A percentile compares a stretch with the other conserved stretches of the same genome.
phyloP scores from a whole-genome alignment of 2,797 vertebrate genomes.

The Brachyrhaphis roseni region DNA sequence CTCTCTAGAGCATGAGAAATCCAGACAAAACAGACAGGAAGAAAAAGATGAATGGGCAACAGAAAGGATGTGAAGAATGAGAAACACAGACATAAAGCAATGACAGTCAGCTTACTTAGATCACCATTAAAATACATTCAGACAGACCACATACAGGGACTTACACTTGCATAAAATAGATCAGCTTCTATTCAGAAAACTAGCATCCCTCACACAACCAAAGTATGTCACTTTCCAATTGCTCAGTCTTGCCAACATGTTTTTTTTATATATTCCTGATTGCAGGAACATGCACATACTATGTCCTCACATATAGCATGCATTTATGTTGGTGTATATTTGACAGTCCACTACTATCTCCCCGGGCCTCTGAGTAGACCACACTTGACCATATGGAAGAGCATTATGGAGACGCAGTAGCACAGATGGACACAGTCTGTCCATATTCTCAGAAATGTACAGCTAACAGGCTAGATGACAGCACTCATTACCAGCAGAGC shows the following conservation, averaged over 20 bases:
- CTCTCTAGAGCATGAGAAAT: constrained; percentile 51
- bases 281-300: constrained; percentile 10
- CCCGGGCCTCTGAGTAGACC: constrained; percentile 58
- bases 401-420: constrained; percentile 64
- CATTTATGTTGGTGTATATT: constrained; percentile 19
- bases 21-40: constrained; percentile 51
- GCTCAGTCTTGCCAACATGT: constrained; percentile 39
- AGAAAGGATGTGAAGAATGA: constrained; percentile 33
- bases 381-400: constrained; percentile 71
- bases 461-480: constrained; percentile 37
- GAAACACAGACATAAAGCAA: constrained; percentile 29
- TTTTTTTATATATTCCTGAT: constrained; percentile 12
- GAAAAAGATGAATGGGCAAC: constrained; percentile 47
- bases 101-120: not conserved
- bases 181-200: constrained; percentile 16
- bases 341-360: constrained; percentile 30
- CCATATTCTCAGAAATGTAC: constrained; percentile 65
- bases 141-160: not conserved
- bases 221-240: constrained; percentile 49
- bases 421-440: constrained; percentile 75
- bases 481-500: constrained; percentile 31
- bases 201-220: constrained; percentile 32
- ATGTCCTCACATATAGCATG: constrained; percentile 21
- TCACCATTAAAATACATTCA: constrained; percentile 4
- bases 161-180: constrained; percentile 7